Conservation (phyloP, 2,797 vertebrate species). For the Naso thynnoides region DNA sequence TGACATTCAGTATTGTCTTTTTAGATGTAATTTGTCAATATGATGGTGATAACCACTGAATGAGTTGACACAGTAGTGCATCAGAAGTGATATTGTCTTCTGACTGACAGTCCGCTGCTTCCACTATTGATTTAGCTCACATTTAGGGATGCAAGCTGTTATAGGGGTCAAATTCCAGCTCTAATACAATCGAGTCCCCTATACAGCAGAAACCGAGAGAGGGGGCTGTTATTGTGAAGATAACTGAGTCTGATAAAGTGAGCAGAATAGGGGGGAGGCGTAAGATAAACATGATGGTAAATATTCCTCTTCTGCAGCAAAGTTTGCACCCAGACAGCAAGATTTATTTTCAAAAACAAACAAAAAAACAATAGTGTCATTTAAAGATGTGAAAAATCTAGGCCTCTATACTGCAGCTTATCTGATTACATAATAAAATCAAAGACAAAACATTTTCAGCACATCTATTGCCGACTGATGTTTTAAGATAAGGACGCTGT, state of each 20-base stretch:
- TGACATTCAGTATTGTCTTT: slow-evolving; percentile 70
- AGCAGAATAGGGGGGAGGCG: not conserved
- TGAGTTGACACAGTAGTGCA: slow-evolving; percentile 70
- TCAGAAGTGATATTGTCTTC: slow-evolving; percentile 69
- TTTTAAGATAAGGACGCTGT: slow-evolving; percentile 36
- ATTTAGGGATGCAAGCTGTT: slow-evolving; percentile 49
- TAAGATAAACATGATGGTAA: slow-evolving; percentile 24
- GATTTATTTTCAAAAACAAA: slow-evolving; percentile 30
- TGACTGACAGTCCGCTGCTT: slow-evolving; percentile 71
- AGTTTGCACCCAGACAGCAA: not conserved
- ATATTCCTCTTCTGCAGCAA: slow-evolving; percentile 6
- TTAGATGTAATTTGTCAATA: slow-evolving; percentile 75
- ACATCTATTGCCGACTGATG: slow-evolving; percentile 44
- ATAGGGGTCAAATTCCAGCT: slow-evolving; percentile 42
- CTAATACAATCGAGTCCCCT: slow-evolving; percentile 37
- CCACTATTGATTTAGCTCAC: slow-evolving; percentile 69
- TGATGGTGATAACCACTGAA: slow-evolving; percentile 73
- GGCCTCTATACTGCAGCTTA: slow-evolving; percentile 28
- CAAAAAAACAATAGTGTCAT: slow-evolving; percentile 4
- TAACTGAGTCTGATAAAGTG: slow-evolving; percentile 26
- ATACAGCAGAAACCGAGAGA: slow-evolving; percentile 28
- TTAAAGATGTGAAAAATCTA: slow-evolving; percentile 41
- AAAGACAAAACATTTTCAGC: slow-evolving; percentile 35
- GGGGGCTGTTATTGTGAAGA: slow-evolving; percentile 36
- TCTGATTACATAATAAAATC: slow-evolving; percentile 48